phyloP scores from a whole-genome alignment of 2,113 vertebrate genomes.

The Rana temporaria region DNA sequence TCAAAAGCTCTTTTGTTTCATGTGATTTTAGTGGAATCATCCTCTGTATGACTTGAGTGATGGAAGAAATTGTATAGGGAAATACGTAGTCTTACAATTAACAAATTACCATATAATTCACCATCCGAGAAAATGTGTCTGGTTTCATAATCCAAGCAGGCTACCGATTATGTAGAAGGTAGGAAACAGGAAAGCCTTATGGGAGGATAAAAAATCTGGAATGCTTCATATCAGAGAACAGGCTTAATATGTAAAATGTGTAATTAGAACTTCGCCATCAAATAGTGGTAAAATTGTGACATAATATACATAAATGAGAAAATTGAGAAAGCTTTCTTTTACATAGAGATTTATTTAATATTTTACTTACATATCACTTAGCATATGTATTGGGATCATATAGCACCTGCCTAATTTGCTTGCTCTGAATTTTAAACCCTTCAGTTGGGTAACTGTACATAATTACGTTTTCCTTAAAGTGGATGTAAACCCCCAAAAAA shows the following conservation, averaged over 20 bases:
- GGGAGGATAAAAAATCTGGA: neutral
- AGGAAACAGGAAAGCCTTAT: neutral
- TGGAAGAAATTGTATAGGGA: conserved; percentile 29
- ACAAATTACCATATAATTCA: conserved; percentile 43
- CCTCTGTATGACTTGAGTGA: conserved; percentile 37
- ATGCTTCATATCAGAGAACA: neutral
- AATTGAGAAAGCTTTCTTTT: too few species aligned
- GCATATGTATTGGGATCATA: too few species aligned
- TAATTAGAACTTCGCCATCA: neutral
- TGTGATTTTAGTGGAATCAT: conserved; percentile 18
- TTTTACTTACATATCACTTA: too few species aligned
- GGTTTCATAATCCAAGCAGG: neutral
- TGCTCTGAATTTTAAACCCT: too few species aligned
- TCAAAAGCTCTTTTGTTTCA: conserved; percentile 26
- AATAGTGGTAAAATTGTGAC: too few species aligned
- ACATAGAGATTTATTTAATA: too few species aligned
- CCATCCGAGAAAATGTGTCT: conserved; percentile 14
- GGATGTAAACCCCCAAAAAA: too few species aligned
- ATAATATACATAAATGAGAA: too few species aligned
- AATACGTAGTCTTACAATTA: conserved; percentile 35
- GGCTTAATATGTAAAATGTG: neutral
- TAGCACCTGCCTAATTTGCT: too few species aligned
- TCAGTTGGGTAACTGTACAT: too few species aligned
- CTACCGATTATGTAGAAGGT: neutral
- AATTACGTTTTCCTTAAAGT: too few species aligned